phyloP scores from a whole-genome alignment of 2,113 vertebrate genomes.

The Rousettus leschenaultii region DNA sequence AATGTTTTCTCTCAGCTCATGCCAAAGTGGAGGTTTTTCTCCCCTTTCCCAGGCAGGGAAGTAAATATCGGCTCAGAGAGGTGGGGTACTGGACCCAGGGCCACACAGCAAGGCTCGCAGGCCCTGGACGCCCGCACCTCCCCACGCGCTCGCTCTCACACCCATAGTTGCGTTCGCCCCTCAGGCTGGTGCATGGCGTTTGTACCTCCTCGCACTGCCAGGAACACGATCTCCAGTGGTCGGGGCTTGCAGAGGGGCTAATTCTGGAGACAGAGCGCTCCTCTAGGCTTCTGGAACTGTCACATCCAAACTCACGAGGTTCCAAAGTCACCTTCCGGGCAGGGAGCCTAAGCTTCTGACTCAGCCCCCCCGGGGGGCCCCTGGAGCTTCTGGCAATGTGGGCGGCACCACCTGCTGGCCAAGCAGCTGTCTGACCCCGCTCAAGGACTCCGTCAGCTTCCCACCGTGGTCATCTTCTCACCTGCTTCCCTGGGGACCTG shows the following conservation, averaged over 20 bases:
- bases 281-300: neutral
- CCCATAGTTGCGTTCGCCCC: rapidly evolving
- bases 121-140: too few relatives aligned
- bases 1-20: rapidly evolving
- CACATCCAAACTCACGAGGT: neutral
- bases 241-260: neutral
- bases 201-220: neutral
- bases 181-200: rapidly evolving
- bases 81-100: neutral
- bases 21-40: neutral
- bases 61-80: neutral
- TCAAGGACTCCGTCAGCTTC: neutral
- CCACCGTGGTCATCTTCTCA: neutral
- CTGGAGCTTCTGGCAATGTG: neutral
- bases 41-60: neutral
- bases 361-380: slow-evolving; percentile 18
- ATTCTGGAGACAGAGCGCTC: neutral
- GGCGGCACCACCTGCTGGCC: neutral
- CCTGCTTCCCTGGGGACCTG: neutral
- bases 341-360: neutral
- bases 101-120: neutral
- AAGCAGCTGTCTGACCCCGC: neutral
- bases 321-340: slow-evolving; percentile 60
- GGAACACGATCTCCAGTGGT: rapidly evolving
- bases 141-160: too few relatives aligned